A percentile compares a stretch with the other conserved stretches of the same genome.
Conservation (phyloP, 2,888 invertebrate species). For the Linnaemya vulpina region DNA sequence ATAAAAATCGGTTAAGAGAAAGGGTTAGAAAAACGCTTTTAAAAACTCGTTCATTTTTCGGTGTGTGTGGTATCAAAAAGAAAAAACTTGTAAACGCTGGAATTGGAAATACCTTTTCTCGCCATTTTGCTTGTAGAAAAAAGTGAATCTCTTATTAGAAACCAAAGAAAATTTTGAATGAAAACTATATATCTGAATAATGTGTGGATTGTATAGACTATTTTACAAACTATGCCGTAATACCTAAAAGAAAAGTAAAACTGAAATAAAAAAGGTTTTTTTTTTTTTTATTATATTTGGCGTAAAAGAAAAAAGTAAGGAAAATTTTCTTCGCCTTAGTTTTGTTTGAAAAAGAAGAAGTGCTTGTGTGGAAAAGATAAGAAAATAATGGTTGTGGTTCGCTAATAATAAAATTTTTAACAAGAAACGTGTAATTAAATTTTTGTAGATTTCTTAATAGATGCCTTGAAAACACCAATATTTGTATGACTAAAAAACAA, state of each 20-base stretch:
- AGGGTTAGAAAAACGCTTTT: conserved; percentile 75
- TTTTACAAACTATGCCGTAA: conserved; percentile 26
- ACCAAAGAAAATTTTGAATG: conserved; percentile 24
- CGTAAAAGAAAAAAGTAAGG: conserved; percentile 61
- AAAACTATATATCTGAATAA: conserved; percentile 15
- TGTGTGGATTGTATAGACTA: not conserved
- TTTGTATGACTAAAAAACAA: not conserved
- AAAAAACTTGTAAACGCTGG: conserved; percentile 77
- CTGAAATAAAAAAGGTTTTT: conserved; percentile 16
- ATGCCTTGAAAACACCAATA: not conserved
- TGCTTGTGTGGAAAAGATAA: conserved; percentile 65
- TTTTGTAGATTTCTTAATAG: conserved; percentile 25
- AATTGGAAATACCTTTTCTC: conserved; percentile 78
- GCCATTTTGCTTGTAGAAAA: conserved; percentile 81
- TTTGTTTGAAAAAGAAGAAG: conserved; percentile 54
- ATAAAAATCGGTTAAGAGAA: conserved; percentile 76
- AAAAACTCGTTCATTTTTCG: conserved; percentile 76
- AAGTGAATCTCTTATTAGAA: conserved; percentile 73
- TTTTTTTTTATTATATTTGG: conserved; percentile 8
- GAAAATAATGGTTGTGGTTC: conserved; percentile 62
- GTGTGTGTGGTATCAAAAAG: conserved; percentile 73
- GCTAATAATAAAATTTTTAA: conserved; percentile 52
- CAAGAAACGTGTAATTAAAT: conserved; percentile 55
- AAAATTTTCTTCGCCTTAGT: conserved; percentile 58
- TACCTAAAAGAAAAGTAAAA: conserved; percentile 16